Evolutionary conservation across 2,888 invertebrate species (phyloP), one percentile per base, ranked within the genome.

Genomic region (Bembecia ichneumoniformis): DNA sequence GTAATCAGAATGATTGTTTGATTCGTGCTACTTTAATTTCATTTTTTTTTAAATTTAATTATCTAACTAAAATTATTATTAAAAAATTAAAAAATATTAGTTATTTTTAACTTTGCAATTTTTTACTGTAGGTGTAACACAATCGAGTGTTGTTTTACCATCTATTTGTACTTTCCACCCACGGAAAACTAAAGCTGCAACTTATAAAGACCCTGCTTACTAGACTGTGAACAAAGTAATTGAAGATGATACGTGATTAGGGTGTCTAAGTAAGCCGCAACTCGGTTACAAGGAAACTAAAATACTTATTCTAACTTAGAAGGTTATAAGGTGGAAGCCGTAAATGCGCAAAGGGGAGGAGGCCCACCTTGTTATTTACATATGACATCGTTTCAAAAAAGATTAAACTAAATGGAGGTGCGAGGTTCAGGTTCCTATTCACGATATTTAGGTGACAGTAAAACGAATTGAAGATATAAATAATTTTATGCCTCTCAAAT

Each of bases 201-300:
- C 61, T 49, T 49, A 40, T 51, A 66, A 66, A 68, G 63, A 61
- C 54, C 51, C 47, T 55, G 62, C 59, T 67, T 62, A 66, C 59
- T 60, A 60, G 60, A 62, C 67, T 59, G 62, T 56, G 62, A 63
- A 58, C 61, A 64, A 72, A 71, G 70, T 74, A 74, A 77, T 75
- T 71, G 70, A 68, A 68, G 66, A 64, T 60, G 61, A 64, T 59
- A 71, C 75, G 73, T 75, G 75, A 63, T 66, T 59, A 53, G 72
- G 57, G 58, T 70, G 54, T 58, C 48, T 55, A 53, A 49, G 17
- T 51, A 52, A 52, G 13, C 44, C 44, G 17, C 44, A 44, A 16
- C 15, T 55, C 55, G 49, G 51, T 56, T 58, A 47, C 50, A 45
- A 49, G 46, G 55, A 56, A 58, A 55, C 54, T 54, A 53, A 52